A percentile compares a stretch with the other conserved stretches of the same genome.
These are phyloP conservation scores for Falco rusticolus DNA, from an alignment of 2,797 vertebrate genomes.

Conservation along the genomic window DNA sequence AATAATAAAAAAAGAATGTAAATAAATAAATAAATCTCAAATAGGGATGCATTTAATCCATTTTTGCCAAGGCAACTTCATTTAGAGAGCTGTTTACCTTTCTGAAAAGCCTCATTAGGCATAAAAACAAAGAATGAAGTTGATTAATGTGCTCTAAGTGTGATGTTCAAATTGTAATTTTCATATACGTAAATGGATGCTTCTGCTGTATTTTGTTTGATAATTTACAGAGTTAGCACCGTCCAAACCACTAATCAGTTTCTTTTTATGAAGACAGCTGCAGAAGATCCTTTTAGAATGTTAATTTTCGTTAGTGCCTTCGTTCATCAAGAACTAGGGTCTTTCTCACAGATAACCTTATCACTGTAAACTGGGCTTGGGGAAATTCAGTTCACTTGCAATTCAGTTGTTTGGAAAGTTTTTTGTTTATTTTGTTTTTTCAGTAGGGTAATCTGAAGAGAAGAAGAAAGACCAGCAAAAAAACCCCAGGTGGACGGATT, in stretches of 20 bases:
- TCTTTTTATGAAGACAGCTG: constrained; percentile 83
- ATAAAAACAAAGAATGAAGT: constrained; percentile 84
- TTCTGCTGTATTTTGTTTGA: constrained; percentile 82
- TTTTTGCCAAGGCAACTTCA: constrained; percentile 79
- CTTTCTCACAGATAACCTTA: constrained; percentile 51
- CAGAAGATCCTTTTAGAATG: constrained; percentile 77
- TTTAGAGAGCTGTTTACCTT: constrained; percentile 83
- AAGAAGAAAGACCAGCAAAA: background rate
- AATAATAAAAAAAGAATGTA: background rate
- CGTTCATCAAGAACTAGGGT: constrained; percentile 19
- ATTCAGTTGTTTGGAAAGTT: background rate
- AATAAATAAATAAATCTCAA: background rate
- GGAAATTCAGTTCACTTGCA: background rate
- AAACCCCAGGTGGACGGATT: background rate
- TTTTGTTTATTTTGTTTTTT: background rate
- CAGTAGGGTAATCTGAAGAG: background rate
- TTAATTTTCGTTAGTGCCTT: constrained; percentile 78
- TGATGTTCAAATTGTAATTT: constrained; percentile 83
- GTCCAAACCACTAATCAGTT: constrained; percentile 85
- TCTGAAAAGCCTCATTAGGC: constrained; percentile 81
- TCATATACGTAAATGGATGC: constrained; percentile 81
- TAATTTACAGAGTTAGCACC: constrained; percentile 82
- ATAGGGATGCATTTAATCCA: constrained; percentile 63
- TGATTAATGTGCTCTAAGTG: constrained; percentile 84
- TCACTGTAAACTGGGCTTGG: background rate